Base-by-base conservation (phyloP, 2,888 invertebrate species). In the Criorhina ranunculi region DNA sequence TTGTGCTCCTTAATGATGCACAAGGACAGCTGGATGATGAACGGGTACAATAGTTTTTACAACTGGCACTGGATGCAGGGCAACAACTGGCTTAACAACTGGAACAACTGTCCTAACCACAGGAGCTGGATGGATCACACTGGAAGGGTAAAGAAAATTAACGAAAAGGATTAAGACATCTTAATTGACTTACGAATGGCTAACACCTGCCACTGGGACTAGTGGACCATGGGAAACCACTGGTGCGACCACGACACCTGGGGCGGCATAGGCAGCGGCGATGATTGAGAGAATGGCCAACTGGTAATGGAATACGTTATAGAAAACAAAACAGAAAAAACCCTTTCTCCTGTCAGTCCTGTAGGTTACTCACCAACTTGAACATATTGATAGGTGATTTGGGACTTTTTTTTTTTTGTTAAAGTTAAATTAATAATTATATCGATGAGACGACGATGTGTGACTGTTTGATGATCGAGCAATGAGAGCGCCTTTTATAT, bases 361-460 rank as follows among this genome's bases (percentile, higher is more conserved):
- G n/a, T n/a, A n/a, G n/a, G n/a, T n/a, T n/a, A 90, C 91, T 89
- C 87, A 91, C 91, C 88, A 91, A 87, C 89, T 91, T 91, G 88
- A 90, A 91, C 91, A 91, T 91, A 88, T 88, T 91, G 88, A 83
- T 67, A 79, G 62, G 55, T 57, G 55, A 62, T 76, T 83, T 69
- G 46, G 51, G n/a, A n/a, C n/a, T n/a, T 62, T 19, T n/a, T 44
- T 44, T 40, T 64, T 72, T 17, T 44, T 64, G 40, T 55, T 67
- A 24, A 57, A 51, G 57, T 69, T 46, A 37, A 72, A 62, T 40
- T 59, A 53, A 67, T 80, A 60, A 64, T 67, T 73, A 62, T 51
- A 78, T 78, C 78, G 83, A 83, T 62, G 60, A 53, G 67, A 60
- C 73, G 83, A 73, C 79, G 67, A 79, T 53, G 55, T 75, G 73